Percentiles rank a stretch among this genome's conserved stretches.
Conservation (phyloP, 2,797 vertebrate species). For the Enteromius unitaeniatus region DNA sequence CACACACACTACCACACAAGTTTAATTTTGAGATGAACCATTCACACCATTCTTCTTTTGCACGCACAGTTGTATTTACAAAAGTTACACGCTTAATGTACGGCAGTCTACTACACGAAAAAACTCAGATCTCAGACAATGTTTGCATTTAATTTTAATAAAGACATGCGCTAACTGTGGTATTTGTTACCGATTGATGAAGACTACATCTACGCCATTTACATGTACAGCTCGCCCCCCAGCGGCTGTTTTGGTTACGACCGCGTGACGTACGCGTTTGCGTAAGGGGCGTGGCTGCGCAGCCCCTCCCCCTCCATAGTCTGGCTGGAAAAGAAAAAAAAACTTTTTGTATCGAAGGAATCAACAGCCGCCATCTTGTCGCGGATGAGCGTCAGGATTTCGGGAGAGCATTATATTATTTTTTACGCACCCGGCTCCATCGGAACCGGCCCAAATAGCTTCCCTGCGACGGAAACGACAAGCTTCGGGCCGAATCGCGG, state of each 20-base stretch:
- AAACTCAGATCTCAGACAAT: not conserved
- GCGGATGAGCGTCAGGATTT: constrained; percentile 82
- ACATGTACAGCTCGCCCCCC: constrained; percentile 43
- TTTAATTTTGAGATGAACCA: not conserved
- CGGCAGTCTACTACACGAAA: not conserved
- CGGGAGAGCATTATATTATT: constrained; percentile 79
- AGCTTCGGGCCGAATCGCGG: constrained; percentile 62
- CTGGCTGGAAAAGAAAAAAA: constrained; percentile 82
- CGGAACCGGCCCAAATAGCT: constrained; percentile 66
- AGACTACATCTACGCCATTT: not conserved
- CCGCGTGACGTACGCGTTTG: constrained; percentile 74
- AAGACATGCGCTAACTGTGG: not conserved
- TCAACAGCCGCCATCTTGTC: constrained; percentile 99
- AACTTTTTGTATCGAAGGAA: constrained; percentile 91
- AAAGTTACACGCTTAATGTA: not conserved
- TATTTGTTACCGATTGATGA: not conserved
- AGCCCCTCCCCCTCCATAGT: constrained; percentile 73
- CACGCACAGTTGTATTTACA: not conserved
- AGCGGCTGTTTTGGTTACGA: constrained; percentile 66
- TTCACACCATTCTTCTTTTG: not conserved
- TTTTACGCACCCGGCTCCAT: constrained; percentile 71
- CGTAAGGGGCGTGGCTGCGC: constrained; percentile 77
- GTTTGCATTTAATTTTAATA: not conserved
- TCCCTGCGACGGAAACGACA: constrained; percentile 67
- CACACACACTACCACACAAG: not conserved